Conservation (phyloP, 1,140 invertebrate species). For the Brachionus calyciflorus region DNA sequence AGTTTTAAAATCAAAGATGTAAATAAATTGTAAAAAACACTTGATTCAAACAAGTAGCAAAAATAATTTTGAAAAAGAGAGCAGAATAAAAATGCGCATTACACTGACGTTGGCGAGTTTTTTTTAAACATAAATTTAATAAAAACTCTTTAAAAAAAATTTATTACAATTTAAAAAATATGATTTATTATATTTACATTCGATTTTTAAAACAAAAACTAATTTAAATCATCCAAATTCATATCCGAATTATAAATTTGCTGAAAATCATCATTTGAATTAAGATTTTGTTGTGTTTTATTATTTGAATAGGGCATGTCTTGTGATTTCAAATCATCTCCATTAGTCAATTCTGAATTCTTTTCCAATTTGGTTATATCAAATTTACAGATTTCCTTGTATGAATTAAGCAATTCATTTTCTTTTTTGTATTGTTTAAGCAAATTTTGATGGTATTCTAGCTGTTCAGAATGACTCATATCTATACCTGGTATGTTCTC, state of each 20-base stretch:
- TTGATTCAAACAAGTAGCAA: no score
- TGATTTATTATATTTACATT: not conserved
- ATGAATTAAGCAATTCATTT: slow-evolving; percentile 12
- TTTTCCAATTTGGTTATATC: slow-evolving; percentile 29
- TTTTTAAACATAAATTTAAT: no score
- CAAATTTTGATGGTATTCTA: slow-evolving; percentile 26
- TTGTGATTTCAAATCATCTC: not conserved
- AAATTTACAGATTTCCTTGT: slow-evolving; percentile 41
- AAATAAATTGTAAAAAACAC: no score
- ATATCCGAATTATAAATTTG: not conserved
- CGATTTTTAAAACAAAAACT: not conserved
- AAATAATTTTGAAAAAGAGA: no score
- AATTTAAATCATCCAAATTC: slow-evolving; percentile 31
- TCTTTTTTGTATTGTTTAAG: slow-evolving; percentile 43
- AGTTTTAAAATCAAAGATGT: no score
- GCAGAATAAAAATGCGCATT: no score
- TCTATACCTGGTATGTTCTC: slow-evolving; percentile 38
- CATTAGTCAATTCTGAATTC: not conserved
- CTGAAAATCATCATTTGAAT: not conserved
- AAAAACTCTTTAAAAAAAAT: not conserved
- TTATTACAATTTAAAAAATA: no score
- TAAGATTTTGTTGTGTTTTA: not conserved
- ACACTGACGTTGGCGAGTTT: no score
- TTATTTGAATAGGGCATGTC: not conserved
- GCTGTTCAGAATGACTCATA: slow-evolving; percentile 25